Evolutionary conservation across 2,113 vertebrate genomes (phyloP), one percentile per base, ranked within the genome.

Genomic region (Passer montanus): DNA sequence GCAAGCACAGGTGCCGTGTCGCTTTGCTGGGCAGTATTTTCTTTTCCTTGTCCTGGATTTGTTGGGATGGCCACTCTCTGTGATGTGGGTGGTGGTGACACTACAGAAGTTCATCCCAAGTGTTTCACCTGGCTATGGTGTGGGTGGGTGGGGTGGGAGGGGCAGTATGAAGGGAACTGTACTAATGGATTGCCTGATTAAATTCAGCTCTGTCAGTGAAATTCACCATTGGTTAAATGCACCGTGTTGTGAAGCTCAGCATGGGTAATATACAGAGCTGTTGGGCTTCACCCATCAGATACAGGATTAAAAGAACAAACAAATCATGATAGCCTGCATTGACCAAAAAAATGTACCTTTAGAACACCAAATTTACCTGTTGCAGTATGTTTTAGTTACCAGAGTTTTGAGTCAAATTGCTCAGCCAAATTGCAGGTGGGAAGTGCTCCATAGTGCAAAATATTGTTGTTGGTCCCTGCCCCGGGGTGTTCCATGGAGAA

Each of bases 1-100:
- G 13, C 87, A 87, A 46, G 43, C 70, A 37, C 87, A 91, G 90
- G 87, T 90, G 94, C 87, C 0, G 39, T 84, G 78, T 94, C 11
- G 90, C 79, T 96, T 91, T 90, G 76, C 90, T 94, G 95, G 92
- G 92, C 94, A 60, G 88, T 23, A 8, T 86, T 92, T 91, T 67
- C 52, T 67, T 87, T 47, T 78, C 13, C 11, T 78, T 63, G 28
- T 91, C 90, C 69, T 82, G 28, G 60, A 44, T 64, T 77, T 52
- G 59, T 82, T 84, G 27, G 62, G 91, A 21, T 4, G 64, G 87
- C 53, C 8, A 0, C 70, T 56, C 2, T n/a, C 4, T 0, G 0
- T 47, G 15, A 27, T 9, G 3, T 15, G 11, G 31, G 84, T 35
- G 7, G 75, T 52, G 87, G 35, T 64, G 74, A 30, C 76, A 59